Evolutionary conservation across 1,140 invertebrate genomes (phyloP), one percentile per base, ranked within the genome.

Genomic region (Diorhabda elongata): DNA sequence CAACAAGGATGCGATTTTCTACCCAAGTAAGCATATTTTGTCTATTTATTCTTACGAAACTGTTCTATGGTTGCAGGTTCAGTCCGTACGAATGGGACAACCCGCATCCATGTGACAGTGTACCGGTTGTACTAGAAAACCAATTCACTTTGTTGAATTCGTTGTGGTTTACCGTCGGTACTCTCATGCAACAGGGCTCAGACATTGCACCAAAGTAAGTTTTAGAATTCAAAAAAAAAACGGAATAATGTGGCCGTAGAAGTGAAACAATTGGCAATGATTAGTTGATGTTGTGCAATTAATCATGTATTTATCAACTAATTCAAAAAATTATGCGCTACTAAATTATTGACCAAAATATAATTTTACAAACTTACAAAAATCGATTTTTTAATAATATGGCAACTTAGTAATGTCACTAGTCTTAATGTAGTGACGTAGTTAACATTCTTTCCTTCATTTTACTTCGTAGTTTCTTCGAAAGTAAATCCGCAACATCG

Each of bases 61-160:
- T 66, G 58, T 65, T 66, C 44, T 75, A 69, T 77, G 75, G 74
- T 81, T 78, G 71, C 86, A 92, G 91, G 85, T 91, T 94, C 85
- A 92, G 91, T 82, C 93, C 93, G 74, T 94, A 92, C 83, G 93
- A 96, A 86, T 95, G 93, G 93, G 89, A 92, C 82, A 91, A 88
- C 84, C 90, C 91, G 70, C 88, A 92, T 84, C 90, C 90, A 75
- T 93, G 90, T 85, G 86, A 90, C 81, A 87, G 89, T 80, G 89
- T 92, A 81, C 87, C 89, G 69, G 89, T 90, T 74, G 87, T 90
- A 77, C 82, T 92, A 81, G 90, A 93, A 84, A 96, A 95, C 85
- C 91, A 94, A 83, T 95, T 96, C 85, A 93, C 90, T 73, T 85
- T 95, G 75, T 85, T 93, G 81, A 95, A 95, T 85, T 89, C 90